Conservation (phyloP, 2,888 invertebrate species). For the Pardosa pseudoannulata region DNA sequence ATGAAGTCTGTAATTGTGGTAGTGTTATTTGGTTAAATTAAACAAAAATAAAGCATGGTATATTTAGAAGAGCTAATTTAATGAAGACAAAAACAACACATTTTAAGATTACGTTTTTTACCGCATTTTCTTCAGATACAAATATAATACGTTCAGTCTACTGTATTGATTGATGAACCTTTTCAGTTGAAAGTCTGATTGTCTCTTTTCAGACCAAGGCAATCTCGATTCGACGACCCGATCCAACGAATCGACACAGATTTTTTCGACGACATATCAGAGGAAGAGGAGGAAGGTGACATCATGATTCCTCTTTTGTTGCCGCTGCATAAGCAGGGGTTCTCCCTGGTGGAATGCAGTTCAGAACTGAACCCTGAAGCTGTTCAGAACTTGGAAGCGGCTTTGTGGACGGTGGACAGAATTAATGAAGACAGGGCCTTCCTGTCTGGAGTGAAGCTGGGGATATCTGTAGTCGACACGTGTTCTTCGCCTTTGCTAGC, state of each 20-base stretch:
- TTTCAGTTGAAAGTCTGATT: no score
- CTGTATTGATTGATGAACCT: no score
- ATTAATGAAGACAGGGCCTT: slow-evolving; percentile 72
- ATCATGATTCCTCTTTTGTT: slow-evolving; percentile 63
- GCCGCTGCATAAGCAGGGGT: slow-evolving; percentile 76
- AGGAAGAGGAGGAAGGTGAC: slow-evolving; percentile 13
- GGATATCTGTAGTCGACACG: slow-evolving; percentile 66
- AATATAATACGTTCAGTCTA: no score
- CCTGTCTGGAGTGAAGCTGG: slow-evolving; percentile 55
- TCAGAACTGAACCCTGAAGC: slow-evolving; percentile 74
- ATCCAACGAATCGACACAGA: slow-evolving; percentile 33
- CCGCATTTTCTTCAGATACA: no score
- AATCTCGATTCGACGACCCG: slow-evolving; percentile 45
- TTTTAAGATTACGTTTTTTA: no score
- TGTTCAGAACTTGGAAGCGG: slow-evolving; percentile 77
- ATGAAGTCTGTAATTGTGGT: no score
- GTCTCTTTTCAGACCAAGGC: slow-evolving; percentile 35
- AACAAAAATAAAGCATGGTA: no score
- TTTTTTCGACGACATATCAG: neutral
- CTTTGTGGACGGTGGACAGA: slow-evolving; percentile 77
- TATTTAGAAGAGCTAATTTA: no score
- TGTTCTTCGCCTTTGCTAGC: slow-evolving; percentile 68
- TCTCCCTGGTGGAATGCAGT: slow-evolving; percentile 76
- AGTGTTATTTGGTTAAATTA: no score
- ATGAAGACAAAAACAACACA: no score